Conservation (phyloP, 2,113 vertebrate species). For the Erythrocercus mccallii region DNA sequence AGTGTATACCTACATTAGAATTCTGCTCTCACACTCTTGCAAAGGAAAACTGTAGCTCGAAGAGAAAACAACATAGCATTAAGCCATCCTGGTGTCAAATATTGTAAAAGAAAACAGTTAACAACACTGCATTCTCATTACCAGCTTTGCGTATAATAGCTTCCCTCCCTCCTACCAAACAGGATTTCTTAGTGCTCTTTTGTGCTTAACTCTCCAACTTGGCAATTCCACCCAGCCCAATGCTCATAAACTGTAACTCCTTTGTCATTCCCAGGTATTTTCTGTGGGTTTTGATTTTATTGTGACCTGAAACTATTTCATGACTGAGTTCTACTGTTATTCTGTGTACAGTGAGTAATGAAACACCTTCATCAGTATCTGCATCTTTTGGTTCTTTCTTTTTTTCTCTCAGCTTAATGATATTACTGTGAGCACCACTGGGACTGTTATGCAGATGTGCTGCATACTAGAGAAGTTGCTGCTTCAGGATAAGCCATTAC, state of each 20-base stretch:
- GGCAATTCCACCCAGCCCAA: not conserved
- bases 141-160: not conserved
- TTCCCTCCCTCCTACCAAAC: not conserved
- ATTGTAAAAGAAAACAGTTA: conserved; percentile 49
- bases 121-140: conserved; percentile 58
- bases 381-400: conserved; percentile 66
- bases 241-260: conserved; percentile 25
- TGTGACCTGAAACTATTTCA: conserved; percentile 53
- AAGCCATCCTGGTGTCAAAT: conserved; percentile 50
- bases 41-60: conserved; percentile 50
- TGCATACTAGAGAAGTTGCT: conserved; percentile 69
- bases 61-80: conserved; percentile 50
- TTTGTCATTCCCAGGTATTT: conserved; percentile 37
- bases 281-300: conserved; percentile 39
- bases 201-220: not conserved
- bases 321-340: conserved; percentile 57
- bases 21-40: conserved; percentile 37
- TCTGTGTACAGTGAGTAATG: conserved; percentile 61
- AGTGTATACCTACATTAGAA: conserved; percentile 9
- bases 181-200: conserved; percentile 24
- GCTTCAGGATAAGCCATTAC: conserved; percentile 79
- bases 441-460: conserved; percentile 76
- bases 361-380: conserved; percentile 74
- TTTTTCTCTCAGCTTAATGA: conserved; percentile 72
- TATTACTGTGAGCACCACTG: conserved; percentile 71